These are phyloP conservation scores for Mythimna impura DNA, from an alignment of 2,888 invertebrate species.

Conservation along the genomic window DNA sequence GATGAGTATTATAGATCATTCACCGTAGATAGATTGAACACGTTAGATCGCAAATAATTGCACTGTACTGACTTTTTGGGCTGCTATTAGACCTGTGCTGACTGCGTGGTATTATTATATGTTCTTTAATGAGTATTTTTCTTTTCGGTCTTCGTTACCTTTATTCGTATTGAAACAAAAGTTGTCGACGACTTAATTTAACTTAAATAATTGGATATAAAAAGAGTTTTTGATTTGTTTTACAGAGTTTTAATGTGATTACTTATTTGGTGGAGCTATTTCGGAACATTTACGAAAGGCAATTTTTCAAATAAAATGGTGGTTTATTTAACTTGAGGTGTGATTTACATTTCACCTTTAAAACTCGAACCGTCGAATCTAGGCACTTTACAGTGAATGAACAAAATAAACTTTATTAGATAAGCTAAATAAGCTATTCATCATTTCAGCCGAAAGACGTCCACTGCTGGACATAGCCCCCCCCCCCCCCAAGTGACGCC, in stretches of 20 bases:
- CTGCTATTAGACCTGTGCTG: too few species aligned
- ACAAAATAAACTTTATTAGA: too few species aligned
- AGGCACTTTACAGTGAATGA: not conserved
- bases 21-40: too few species aligned
- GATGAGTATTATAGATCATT: too few species aligned
- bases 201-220: conserved; percentile 53
- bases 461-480: too few species aligned
- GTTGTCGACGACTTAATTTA: conserved; percentile 50
- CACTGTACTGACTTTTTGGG: too few species aligned
- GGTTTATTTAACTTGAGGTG: conserved; percentile 13
- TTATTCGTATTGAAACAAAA: conserved; percentile 44
- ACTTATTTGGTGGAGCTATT: conserved; percentile 41
- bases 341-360: not conserved
- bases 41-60: too few species aligned
- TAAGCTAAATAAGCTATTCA: not conserved
- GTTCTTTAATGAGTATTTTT: conserved; percentile 47
- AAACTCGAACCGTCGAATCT: not conserved
- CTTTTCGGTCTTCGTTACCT: conserved; percentile 37
- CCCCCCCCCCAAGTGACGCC: too few species aligned
- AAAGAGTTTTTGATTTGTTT: conserved; percentile 34
- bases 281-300: conserved; percentile 18
- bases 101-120: conserved; percentile 3
- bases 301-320: conserved; percentile 18
- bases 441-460: too few species aligned
- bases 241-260: conserved; percentile 47